Base-by-base conservation (phyloP, 2,797 vertebrate genomes). In the Cirrhinus molitorella region DNA sequence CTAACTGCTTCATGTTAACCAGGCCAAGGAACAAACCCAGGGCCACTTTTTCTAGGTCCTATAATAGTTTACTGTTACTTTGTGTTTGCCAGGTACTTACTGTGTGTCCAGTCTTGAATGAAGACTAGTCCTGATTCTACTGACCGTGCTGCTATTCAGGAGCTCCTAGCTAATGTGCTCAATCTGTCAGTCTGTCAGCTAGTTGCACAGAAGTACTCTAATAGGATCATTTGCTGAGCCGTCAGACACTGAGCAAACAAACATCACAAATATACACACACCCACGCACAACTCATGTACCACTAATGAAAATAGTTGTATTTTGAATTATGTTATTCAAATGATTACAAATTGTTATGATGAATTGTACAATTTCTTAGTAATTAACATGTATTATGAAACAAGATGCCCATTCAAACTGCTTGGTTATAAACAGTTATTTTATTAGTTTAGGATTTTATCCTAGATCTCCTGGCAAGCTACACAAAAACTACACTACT, bases 211-310 rank as follows among this genome's bases (percentile, higher is more conserved):
- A 71, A 72, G 37, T 43, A n/a, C 75, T 49, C 45, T 71, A 79
- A 85, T 79, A 53, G 77, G 80, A 85, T 79, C 23, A 82, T 74
- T 51, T 43, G 57, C 68, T 74, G 53, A 71, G 45, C 74, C 17
- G 8, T 67, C 65, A 63, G 61, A 66, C 6, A 49, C 73, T 37
- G 59, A 59, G 43, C 86, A 82, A 79, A 82, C 68, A 79, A 79
- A 67, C 37, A 79, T 59, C 49, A 57, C 61, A 74, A 53, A 83
- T 17, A 55, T 31, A 74, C 25, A 4, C 49, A 25, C 31, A 55
- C 49, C 19, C 45, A 23, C 12, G 0, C 5, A 55, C 37, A 16
- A 63, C 53, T 40, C 21, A n/a, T 13, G 45, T 13, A 13, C 43
- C 23, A 21, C 59, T n/a, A 0, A 2, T 3, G 19, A 14, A 23